Base-by-base conservation (phyloP, 2,888 invertebrate genomes). In the Aphrophora alni region DNA sequence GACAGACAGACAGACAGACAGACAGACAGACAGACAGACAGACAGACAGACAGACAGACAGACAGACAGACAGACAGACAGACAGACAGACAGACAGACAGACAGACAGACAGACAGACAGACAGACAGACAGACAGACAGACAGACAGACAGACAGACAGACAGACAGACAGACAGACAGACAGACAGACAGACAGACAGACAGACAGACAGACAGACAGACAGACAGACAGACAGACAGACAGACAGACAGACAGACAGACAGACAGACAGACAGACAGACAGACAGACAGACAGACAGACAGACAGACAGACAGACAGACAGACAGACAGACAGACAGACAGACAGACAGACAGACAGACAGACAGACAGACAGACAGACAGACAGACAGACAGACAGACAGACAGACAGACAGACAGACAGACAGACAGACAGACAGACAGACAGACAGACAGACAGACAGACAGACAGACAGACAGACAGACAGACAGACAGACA, bases 41-140 rank as follows among this genome's bases (percentile, higher is more conserved):
- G 71, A 71, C 5, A 71, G 71, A 71, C 5, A 71, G 71, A 71
- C 5, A 71, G 25, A 71, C 25, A 71, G 8, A 71, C 25, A 71
- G 25, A 71, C 25, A 71, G 8, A 71, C 25, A 71, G 25, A 71
- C 25, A 71, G 25, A 71, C 25, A 71, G 25, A 71, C 25, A 71
- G 25, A 71, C 25, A 71, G 25, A 71, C 25, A 71, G 25, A 71
- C 25, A 71, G 25, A 71, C 25, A 71, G 25, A 71, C 25, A 71
- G 25, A 71, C 71, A 71, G 71, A 71, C 71, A 71, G 71, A 71
- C 71, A 71, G 71, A 71, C 71, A 71, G 71, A 71, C 71, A 71
- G 71, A 71, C 71, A 71, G 71, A 71, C 71, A 71, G 71, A 71
- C 71, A 71, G 71, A 71, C 71, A 71, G 71, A 71, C 71, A 71